phyloP scores from a whole-genome alignment of 2,113 vertebrate genomes.

The Rhineura floridana region DNA sequence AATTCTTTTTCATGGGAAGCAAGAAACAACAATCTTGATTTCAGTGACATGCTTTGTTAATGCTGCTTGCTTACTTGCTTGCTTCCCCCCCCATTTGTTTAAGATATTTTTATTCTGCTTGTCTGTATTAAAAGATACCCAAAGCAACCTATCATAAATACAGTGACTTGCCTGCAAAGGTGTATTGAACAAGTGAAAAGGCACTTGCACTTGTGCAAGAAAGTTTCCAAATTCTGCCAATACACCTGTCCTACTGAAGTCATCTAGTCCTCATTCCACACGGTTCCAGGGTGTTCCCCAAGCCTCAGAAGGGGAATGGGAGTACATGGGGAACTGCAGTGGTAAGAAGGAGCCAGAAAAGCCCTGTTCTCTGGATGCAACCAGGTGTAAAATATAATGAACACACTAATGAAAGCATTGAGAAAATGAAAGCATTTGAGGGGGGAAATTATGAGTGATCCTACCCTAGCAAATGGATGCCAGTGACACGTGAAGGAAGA shows the following conservation, averaged over 20 bases:
- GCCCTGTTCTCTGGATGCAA: neutral
- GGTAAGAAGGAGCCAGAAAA: neutral
- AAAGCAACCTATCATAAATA: neutral
- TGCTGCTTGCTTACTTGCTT: neutral
- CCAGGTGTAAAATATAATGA: neutral
- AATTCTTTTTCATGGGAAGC: neutral
- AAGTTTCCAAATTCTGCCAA: neutral
- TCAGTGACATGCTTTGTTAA: neutral
- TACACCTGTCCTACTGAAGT: neutral
- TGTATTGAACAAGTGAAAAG: neutral
- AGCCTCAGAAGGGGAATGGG: neutral
- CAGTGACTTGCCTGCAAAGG: neutral
- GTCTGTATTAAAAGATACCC: neutral
- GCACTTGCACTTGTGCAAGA: neutral
- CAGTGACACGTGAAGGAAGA: neutral
- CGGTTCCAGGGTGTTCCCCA: neutral
- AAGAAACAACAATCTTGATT: neutral
- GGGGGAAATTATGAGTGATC: neutral
- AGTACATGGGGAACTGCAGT: neutral
- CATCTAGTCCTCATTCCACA: neutral
- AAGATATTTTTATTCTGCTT: neutral
- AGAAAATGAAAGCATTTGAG: too few relatives aligned
- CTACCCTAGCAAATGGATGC: too few relatives aligned
- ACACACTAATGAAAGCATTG: neutral
- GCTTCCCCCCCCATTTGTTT: neutral